Conservation (phyloP, 2,797 vertebrate genomes). For the Intellagama lesueurii region DNA sequence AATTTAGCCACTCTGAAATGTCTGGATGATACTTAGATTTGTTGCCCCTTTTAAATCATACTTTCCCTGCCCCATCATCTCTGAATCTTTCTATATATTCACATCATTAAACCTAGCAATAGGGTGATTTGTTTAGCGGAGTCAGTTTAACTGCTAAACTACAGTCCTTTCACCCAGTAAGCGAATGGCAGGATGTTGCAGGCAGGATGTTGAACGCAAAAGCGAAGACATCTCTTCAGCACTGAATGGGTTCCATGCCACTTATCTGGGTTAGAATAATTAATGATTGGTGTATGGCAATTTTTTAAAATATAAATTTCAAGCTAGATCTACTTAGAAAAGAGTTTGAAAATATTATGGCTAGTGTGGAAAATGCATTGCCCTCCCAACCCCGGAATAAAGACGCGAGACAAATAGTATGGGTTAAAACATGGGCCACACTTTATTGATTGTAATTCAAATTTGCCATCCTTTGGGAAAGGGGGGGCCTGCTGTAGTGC, state of each 20-base stretch:
- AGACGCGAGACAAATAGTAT: no score
- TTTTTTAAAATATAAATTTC: background rate
- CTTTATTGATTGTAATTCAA: no score
- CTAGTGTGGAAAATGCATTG: background rate
- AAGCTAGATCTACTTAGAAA: no score
- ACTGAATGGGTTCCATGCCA: background rate
- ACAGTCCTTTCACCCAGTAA: background rate
- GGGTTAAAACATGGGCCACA: no score
- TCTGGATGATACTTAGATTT: constrained; percentile 4
- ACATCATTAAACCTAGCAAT: background rate
- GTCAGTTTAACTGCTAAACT: constrained; percentile 2
- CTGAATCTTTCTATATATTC: background rate
- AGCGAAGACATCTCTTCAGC: no score
- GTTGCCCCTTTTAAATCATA: background rate
- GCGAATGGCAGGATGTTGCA: background rate
- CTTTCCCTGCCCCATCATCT: background rate
- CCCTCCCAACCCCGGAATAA: no score
- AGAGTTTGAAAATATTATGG: no score
- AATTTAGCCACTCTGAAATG: background rate
- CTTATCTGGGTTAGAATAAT: background rate
- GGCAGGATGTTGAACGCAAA: no score
- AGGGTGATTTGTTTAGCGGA: background rate
- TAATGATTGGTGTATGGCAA: background rate
- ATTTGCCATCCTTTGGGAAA: no score
- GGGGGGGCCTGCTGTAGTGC: no score